Percentiles rank a stretch among this genome's conserved stretches.
These are phyloP conservation scores for Heloderma charlesbogerti DNA, from an alignment of 2,113 vertebrate species.

Conservation along the genomic window DNA sequence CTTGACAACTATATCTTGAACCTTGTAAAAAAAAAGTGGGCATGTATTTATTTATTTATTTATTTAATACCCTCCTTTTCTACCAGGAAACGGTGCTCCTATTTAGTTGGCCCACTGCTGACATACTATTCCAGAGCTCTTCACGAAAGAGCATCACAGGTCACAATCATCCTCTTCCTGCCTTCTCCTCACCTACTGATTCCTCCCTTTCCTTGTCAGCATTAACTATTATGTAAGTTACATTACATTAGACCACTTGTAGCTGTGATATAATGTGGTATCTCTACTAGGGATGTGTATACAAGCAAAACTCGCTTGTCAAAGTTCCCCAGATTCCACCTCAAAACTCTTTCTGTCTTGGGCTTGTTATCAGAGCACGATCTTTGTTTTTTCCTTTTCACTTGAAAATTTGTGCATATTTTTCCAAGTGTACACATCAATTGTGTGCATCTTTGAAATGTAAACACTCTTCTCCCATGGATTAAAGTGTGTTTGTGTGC, in stretches of 20 bases:
- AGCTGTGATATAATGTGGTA: neutral
- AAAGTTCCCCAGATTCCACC: too few species aligned
- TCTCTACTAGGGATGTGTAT: too few species aligned
- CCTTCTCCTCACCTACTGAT: neutral
- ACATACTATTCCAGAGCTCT: neutral
- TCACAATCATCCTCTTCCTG: neutral
- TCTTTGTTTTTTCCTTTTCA: too few species aligned
- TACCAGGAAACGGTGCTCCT: neutral
- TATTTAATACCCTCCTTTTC: too few species aligned
- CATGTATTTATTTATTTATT: too few species aligned
- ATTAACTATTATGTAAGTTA: neutral
- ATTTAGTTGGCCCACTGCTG: neutral
- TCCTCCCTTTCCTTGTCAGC: neutral
- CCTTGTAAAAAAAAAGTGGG: neutral
- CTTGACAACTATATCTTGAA: fast-evolving
- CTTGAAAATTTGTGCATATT: too few species aligned
- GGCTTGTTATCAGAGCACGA: too few species aligned
- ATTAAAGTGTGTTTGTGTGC: too few species aligned
- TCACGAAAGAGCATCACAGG: neutral
- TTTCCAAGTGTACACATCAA: neutral
- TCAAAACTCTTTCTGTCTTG: too few species aligned
- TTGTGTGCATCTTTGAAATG: neutral
- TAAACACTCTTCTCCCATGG: too few species aligned
- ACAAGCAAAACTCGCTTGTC: too few species aligned
- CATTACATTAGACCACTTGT: neutral